phyloP scores from a whole-genome alignment of 2,797 vertebrate genomes.

The Allobates femoralis region DNA sequence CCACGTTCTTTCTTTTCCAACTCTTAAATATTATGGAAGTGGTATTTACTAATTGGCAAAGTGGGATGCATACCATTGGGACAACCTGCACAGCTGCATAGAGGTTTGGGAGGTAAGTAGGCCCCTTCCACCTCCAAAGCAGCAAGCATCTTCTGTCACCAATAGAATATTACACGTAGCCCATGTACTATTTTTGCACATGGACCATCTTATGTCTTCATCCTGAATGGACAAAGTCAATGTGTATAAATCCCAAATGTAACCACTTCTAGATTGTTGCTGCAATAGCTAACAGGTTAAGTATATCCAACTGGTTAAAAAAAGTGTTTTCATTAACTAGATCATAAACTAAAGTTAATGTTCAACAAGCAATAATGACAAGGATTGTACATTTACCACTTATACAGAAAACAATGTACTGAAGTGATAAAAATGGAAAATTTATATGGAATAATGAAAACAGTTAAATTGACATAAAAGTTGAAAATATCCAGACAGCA shows the following conservation, averaged over 20 bases:
- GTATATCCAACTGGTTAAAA: neutral
- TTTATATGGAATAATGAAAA: neutral
- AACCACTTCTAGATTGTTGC: neutral
- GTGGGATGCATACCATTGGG: too few species aligned
- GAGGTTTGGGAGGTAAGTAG: too few species aligned
- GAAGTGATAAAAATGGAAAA: neutral
- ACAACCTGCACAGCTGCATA: too few species aligned
- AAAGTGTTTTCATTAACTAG: neutral
- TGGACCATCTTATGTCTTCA: too few species aligned
- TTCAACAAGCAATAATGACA: neutral
- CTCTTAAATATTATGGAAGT: neutral
- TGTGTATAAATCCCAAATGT: neutral
- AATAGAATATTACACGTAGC: too few species aligned
- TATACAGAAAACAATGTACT: neutral
- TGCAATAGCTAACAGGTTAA: neutral
- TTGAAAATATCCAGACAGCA: neutral
- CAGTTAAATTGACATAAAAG: too few species aligned
- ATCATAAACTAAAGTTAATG: constrained; percentile 25
- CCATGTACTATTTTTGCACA: too few species aligned
- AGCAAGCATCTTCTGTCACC: too few species aligned
- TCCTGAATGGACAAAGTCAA: neutral
- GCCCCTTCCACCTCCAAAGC: too few species aligned
- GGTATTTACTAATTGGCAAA: neutral
- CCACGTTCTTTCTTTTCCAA: neutral
- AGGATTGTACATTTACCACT: neutral